Conservation (phyloP, 2,888 invertebrate species). For the Zootermopsis nevadensis region DNA sequence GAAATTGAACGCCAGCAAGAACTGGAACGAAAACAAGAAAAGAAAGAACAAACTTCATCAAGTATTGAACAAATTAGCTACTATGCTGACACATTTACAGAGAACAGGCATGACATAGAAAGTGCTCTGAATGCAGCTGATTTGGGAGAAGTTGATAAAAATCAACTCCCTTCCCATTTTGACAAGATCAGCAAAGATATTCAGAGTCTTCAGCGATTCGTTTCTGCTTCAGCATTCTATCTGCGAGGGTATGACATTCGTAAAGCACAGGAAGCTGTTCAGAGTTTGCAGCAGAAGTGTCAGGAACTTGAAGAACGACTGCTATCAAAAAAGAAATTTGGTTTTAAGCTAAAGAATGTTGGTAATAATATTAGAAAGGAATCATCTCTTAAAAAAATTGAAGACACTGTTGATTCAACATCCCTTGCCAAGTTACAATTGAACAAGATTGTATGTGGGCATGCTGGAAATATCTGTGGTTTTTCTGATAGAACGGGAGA, state of each 20-base stretch:
- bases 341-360: conserved; percentile 73
- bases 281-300: conserved; percentile 76
- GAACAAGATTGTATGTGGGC: conserved; percentile 54
- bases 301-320: conserved; percentile 78
- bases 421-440: conserved; percentile 10
- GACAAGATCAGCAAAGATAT: conserved; percentile 78
- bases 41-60: conserved; percentile 71
- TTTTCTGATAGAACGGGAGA: conserved; percentile 72
- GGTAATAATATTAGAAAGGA: conserved; percentile 26
- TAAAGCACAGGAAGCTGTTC: conserved; percentile 78
- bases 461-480: conserved; percentile 72
- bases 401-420: conserved; percentile 43
- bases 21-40: conserved; percentile 73
- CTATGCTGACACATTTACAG: conserved; percentile 76
- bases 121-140: conserved; percentile 58
- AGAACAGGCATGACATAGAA: conserved; percentile 74
- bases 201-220: conserved; percentile 79
- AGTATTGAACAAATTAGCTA: conserved; percentile 76
- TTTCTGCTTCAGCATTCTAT: conserved; percentile 83
- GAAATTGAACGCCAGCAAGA: conserved; percentile 75
- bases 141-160: conserved; percentile 61
- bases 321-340: conserved; percentile 87
- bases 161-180: conserved; percentile 71
- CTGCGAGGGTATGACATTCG: conserved; percentile 84
- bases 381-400: conserved; percentile 42